These are phyloP conservation scores for Vicugna pacos DNA, from an alignment of 2,113 vertebrate genomes.

Conservation along the genomic window DNA sequence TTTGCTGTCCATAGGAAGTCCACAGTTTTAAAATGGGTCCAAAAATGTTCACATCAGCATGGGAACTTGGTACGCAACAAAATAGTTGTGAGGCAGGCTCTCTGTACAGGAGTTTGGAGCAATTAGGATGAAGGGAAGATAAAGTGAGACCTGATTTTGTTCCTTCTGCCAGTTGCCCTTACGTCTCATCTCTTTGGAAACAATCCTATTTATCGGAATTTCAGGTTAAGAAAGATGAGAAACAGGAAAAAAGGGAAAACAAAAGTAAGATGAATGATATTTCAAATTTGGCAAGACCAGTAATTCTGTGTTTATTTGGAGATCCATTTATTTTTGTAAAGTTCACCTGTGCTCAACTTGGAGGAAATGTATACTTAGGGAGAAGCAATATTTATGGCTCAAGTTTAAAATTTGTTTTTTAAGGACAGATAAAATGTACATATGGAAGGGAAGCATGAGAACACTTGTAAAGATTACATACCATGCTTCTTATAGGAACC, in stretches of 20 bases:
- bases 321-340: neutral
- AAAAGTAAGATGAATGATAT: neutral
- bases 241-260: neutral
- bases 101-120: neutral
- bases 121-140: neutral
- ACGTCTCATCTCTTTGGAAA: neutral
- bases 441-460: neutral
- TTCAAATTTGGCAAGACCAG: neutral
- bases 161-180: neutral
- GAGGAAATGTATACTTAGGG: neutral
- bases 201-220: neutral
- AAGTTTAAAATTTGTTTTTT: neutral
- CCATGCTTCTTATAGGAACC: neutral
- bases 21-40: neutral
- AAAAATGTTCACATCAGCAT: neutral
- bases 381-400: neutral
- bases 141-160: neutral
- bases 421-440: neutral
- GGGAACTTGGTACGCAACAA: neutral
- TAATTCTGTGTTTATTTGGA: neutral
- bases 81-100: neutral
- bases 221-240: neutral
- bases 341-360: conserved; percentile 10
- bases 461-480: neutral
- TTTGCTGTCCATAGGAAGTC: neutral